Percentiles rank a stretch among this genome's conserved stretches.
These are phyloP conservation scores for Anthonomus grandis DNA, from an alignment of 1,140 invertebrate genomes.

Conservation along the genomic window DNA sequence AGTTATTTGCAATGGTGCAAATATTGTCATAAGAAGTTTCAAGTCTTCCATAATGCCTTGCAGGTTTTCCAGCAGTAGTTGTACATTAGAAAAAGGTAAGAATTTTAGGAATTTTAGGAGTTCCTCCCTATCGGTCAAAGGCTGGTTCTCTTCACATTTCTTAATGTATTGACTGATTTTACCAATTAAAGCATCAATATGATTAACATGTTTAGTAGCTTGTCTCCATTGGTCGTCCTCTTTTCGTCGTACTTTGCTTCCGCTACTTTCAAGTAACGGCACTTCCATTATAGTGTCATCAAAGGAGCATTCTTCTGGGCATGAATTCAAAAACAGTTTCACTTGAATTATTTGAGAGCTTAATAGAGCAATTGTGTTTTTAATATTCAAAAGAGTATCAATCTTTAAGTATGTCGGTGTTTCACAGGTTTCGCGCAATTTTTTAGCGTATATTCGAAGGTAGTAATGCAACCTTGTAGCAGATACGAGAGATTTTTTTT, in stretches of 20 bases:
- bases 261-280: constrained; percentile 46
- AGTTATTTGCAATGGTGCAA: constrained; percentile 28
- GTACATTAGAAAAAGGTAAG: constrained; percentile 15
- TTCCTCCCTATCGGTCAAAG: constrained; percentile 16
- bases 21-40: constrained; percentile 19
- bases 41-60: constrained; percentile 43
- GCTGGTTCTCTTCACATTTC: constrained; percentile 40
- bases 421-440: constrained; percentile 50
- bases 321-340: constrained; percentile 57
- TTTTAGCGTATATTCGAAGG: constrained; percentile 46
- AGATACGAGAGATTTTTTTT: constrained; percentile 54
- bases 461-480: constrained; percentile 51
- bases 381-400: constrained; percentile 8
- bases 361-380: too few relatives aligned
- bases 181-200: constrained; percentile 47
- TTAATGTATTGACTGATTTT: constrained; percentile 49
- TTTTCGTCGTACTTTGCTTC: constrained; percentile 40
- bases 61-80: constrained; percentile 2
- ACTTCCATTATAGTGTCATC: constrained; percentile 48
- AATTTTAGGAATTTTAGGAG: constrained; percentile 4
- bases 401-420: background rate
- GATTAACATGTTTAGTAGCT: constrained; percentile 48
- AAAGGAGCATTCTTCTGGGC: constrained; percentile 53
- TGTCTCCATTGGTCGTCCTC: constrained; percentile 55
- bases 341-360: constrained; percentile 64